phyloP scores from a whole-genome alignment of 2,113 vertebrate genomes.

The Cephalophus harveyi region DNA sequence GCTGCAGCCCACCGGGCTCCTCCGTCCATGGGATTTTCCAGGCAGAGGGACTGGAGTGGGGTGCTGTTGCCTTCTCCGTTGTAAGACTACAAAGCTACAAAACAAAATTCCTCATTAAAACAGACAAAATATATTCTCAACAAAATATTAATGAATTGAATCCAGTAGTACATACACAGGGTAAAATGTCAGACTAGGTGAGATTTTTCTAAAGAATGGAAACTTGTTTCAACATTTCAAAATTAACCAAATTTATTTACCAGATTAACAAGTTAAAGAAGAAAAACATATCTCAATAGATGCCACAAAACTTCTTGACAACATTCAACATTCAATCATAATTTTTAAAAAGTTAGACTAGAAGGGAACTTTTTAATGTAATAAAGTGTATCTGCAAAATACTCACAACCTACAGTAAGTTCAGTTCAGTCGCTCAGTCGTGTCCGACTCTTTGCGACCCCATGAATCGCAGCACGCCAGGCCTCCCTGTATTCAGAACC shows the following conservation, averaged over 20 bases:
- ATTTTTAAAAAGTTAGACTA: neutral
- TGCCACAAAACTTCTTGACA: neutral
- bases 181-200: neutral
- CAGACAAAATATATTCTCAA: neutral
- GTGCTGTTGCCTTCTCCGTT: neutral
- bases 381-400: neutral
- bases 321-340: neutral
- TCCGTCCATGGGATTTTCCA: neutral
- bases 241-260: neutral
- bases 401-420: neutral
- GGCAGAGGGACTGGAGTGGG: neutral
- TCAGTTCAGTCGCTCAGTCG: neutral
- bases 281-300: neutral
- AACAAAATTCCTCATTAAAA: neutral
- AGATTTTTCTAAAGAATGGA: neutral
- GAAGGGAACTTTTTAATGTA: neutral
- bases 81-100: neutral
- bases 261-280: neutral
- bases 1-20: neutral
- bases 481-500: fast-evolving
- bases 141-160: neutral
- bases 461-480: too few relatives aligned
- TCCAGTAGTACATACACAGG: neutral
- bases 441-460: too few relatives aligned
- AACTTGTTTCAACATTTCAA: neutral